Evolutionary conservation across 2,113 vertebrate genomes (phyloP).

Genomic region (Barnardius zonarius): DNA sequence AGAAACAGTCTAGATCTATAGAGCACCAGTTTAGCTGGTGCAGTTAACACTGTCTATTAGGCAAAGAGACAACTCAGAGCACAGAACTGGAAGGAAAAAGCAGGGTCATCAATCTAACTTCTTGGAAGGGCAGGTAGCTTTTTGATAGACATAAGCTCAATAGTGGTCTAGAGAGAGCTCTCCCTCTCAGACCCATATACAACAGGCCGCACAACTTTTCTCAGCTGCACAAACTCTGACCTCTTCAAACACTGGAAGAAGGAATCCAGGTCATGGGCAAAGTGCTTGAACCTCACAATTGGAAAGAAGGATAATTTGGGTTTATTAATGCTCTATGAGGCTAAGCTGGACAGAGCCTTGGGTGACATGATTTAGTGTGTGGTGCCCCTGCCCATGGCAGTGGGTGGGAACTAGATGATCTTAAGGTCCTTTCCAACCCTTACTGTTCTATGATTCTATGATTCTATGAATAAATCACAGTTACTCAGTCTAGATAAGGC

Average conservation of each 20-base stretch:
- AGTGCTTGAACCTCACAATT: neutral
- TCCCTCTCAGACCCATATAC: neutral
- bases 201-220: neutral
- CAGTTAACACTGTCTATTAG: neutral
- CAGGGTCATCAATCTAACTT: neutral
- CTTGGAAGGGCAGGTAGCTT: neutral
- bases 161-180: neutral
- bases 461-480: neutral
- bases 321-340: neutral
- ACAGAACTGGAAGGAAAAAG: neutral
- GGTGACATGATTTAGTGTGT: no score
- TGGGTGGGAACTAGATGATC: neutral
- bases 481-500: neutral
- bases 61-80: neutral
- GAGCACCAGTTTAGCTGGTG: neutral
- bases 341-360: neutral
- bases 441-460: neutral
- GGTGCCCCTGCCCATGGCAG: no score
- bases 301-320: neutral
- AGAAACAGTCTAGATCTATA: neutral
- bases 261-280: neutral
- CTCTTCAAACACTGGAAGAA: neutral
- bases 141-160: neutral
- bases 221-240: neutral
- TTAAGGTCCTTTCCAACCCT: neutral